Conservation (phyloP, 2,797 vertebrate genomes). For the Crenuchus spilurus region DNA sequence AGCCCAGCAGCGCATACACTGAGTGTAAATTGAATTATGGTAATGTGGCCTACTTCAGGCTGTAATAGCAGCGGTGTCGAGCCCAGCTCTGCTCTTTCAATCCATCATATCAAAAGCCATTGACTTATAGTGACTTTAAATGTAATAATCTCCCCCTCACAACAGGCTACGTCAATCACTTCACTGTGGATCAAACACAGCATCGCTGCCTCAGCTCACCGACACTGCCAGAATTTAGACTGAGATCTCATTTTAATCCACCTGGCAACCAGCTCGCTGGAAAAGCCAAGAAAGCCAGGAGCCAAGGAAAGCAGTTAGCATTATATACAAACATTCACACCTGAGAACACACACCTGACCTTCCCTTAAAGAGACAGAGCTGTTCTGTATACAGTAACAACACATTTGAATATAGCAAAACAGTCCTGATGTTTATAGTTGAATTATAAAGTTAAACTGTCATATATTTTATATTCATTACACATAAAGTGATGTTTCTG, state of each 20-base stretch:
- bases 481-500: no score
- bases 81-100: not conserved
- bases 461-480: no score
- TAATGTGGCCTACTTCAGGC: constrained; percentile 7
- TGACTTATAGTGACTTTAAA: constrained; percentile 27
- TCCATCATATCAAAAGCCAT: constrained; percentile 13
- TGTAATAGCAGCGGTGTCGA: not conserved
- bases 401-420: no score
- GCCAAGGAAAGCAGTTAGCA: no score
- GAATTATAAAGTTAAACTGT: no score
- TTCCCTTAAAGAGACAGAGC: no score
- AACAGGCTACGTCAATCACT: not conserved
- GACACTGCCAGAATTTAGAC: not conserved
- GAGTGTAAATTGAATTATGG: constrained; percentile 23
- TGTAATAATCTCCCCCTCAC: constrained; percentile 12
- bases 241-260: not conserved
- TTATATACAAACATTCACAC: no score
- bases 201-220: not conserved
- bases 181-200: not conserved
- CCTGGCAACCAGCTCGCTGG: not conserved
- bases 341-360: no score
- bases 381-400: no score
- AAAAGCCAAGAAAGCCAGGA: not conserved
- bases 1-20: not conserved
- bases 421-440: no score